phyloP scores from a whole-genome alignment of 2,113 vertebrate genomes.

The Ictidomys tridecemlineatus region DNA sequence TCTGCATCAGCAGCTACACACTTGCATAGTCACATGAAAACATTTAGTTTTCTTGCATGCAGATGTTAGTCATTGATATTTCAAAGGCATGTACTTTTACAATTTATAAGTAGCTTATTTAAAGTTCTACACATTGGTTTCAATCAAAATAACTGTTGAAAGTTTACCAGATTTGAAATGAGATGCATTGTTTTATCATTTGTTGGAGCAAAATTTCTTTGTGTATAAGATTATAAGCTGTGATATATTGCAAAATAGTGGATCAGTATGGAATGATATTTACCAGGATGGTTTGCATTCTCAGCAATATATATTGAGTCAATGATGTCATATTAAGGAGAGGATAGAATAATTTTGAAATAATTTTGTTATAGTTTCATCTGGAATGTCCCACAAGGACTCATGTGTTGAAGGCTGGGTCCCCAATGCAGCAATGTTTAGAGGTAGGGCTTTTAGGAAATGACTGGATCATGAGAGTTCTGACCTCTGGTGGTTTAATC shows the following conservation, averaged over 20 bases:
- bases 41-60: background rate
- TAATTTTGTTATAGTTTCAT: background rate
- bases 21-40: background rate
- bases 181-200: background rate
- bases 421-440: background rate
- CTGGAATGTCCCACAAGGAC: background rate
- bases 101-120: conserved; percentile 13
- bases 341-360: conserved; percentile 21
- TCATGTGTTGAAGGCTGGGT: background rate
- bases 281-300: background rate
- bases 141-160: conserved; percentile 27
- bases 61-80: background rate
- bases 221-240: background rate
- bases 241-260: background rate
- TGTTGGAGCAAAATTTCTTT: background rate
- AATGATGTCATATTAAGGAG: background rate
- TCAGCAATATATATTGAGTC: background rate
- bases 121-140: background rate
- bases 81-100: background rate
- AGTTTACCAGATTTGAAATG: background rate
- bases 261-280: background rate
- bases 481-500: background rate
- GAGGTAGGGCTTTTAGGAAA: background rate
- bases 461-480: background rate
- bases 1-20: background rate